phyloP scores from a whole-genome alignment of 1,140 invertebrate species.

The Oryctes rhinoceros region DNA sequence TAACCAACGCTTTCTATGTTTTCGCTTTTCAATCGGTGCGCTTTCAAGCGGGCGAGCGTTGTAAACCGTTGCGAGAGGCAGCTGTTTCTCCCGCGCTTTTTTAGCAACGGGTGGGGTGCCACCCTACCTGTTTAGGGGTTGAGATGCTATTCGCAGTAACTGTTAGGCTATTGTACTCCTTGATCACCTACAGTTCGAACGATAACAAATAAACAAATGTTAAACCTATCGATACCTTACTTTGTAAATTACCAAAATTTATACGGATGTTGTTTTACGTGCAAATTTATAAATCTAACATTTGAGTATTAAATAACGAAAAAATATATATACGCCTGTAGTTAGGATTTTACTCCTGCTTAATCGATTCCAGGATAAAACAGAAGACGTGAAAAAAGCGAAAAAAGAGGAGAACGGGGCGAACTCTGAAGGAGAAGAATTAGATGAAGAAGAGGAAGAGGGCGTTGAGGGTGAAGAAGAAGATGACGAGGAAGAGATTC shows the following conservation, averaged over 20 bases:
- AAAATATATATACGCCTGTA: no score
- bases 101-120: slow-evolving; percentile 15
- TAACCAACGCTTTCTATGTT: slow-evolving; percentile 14
- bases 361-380: slow-evolving; percentile 69
- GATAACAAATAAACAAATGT: slow-evolving; percentile 7
- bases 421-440: slow-evolving; percentile 62
- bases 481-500: slow-evolving; percentile 73
- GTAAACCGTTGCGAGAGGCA: slow-evolving; percentile 27
- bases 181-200: background rate
- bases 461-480: slow-evolving; percentile 70
- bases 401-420: slow-evolving; percentile 79
- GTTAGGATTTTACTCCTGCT: background rate
- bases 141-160: slow-evolving; percentile 22
- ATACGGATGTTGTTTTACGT: background rate
- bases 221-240: background rate
- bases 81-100: slow-evolving; percentile 41
- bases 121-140: slow-evolving; percentile 39
- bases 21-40: slow-evolving; percentile 20
- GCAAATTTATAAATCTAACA: background rate
- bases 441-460: slow-evolving; percentile 68
- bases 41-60: slow-evolving; percentile 19
- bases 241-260: background rate
- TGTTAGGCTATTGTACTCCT: background rate
- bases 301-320: no score
- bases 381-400: slow-evolving; percentile 77